Conservation (phyloP, 2,797 vertebrate species). For the Leptoclinus maculatus region DNA sequence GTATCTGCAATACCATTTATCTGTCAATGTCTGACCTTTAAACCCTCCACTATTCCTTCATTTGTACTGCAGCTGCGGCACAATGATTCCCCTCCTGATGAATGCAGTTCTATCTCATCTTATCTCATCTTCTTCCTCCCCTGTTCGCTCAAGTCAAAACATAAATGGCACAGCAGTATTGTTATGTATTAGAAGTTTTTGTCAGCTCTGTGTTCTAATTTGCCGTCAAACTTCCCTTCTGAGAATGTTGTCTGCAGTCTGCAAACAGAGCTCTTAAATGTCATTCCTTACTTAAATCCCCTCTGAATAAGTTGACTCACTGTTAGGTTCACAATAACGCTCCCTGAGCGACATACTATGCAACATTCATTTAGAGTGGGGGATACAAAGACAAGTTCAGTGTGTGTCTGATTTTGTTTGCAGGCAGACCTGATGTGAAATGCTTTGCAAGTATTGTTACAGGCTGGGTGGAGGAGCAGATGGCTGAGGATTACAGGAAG, state of each 20-base stretch:
- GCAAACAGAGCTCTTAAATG: background rate
- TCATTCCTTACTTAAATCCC: no score
- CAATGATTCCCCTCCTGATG: background rate
- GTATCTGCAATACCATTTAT: background rate
- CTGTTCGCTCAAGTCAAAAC: background rate
- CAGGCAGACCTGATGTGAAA: conserved; percentile 19
- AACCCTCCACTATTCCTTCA: background rate
- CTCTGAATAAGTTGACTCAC: no score
- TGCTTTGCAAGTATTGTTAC: conserved; percentile 16
- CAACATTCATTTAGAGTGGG: background rate
- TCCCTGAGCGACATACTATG: no score
- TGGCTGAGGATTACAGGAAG: conserved; percentile 52
- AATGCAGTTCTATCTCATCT: background rate
- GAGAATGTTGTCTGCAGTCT: background rate
- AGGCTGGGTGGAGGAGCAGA: conserved; percentile 21
- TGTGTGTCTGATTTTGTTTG: background rate
- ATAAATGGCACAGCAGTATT: background rate
- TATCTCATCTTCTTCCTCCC: background rate
- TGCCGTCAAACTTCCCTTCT: background rate
- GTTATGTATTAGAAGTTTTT: background rate
- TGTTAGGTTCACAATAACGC: no score
- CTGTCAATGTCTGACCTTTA: background rate
- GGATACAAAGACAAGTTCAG: background rate
- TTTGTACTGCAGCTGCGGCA: background rate
- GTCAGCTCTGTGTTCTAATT: background rate